These are phyloP conservation scores for Cercocebus atys DNA, from an alignment of 2,113 vertebrate genomes.

Conservation along the genomic window DNA sequence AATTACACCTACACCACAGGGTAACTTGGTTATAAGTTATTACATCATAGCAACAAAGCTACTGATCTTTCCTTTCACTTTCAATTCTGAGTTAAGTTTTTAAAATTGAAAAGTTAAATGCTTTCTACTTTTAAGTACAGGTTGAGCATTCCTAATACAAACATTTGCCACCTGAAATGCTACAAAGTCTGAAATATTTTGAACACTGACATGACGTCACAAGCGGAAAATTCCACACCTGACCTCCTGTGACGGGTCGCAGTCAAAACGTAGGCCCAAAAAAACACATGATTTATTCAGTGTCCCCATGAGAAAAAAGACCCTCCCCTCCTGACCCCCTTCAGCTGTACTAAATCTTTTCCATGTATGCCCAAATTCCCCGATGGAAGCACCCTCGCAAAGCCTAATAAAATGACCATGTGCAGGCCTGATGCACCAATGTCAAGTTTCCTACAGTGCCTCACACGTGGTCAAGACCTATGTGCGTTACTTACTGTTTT, in stretches of 20 bases:
- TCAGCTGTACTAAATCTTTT: neutral
- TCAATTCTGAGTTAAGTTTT: constrained; percentile 10
- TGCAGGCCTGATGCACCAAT: neutral
- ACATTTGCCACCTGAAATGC: neutral
- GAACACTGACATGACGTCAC: neutral
- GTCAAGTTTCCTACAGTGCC: neutral
- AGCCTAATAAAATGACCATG: neutral
- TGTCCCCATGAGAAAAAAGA: neutral
- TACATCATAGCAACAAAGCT: neutral
- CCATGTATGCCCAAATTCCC: neutral
- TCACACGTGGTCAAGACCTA: neutral
- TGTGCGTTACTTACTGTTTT: neutral
- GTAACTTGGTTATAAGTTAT: neutral
- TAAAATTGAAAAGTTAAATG: neutral
- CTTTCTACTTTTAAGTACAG: neutral
- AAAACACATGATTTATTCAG: neutral
- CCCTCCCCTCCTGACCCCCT: neutral
- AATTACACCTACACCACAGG: neutral
- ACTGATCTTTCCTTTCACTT: neutral
- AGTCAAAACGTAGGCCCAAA: neutral
- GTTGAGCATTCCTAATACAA: neutral
- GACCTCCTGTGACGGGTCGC: neutral
- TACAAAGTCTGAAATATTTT: neutral
- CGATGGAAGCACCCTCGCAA: neutral
- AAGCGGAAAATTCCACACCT: neutral